Evolutionary conservation across 2,888 invertebrate species (phyloP).

Genomic region (Tinea pellionella): DNA sequence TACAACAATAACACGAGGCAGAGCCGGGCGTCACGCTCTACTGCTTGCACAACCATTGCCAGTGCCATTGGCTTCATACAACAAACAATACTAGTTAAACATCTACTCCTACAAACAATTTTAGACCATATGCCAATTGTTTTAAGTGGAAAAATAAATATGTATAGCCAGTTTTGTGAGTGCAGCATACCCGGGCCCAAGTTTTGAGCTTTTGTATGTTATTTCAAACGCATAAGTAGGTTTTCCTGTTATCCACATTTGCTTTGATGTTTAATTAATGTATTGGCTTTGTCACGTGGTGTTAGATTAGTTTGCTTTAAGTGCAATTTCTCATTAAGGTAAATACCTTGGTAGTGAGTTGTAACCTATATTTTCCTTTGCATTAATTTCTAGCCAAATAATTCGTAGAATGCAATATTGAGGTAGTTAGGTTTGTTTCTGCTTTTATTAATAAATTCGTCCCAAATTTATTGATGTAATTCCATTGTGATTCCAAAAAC

Average conservation of each 20-base stretch:
- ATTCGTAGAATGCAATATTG: too few species aligned
- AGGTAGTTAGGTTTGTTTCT: too few species aligned
- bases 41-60: conserved; percentile 8
- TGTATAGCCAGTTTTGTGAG: background rate
- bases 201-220: background rate
- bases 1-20: conserved; percentile 7
- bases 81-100: background rate
- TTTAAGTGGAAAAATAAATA: background rate
- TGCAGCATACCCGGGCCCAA: background rate
- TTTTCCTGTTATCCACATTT: background rate
- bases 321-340: background rate
- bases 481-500: too few species aligned
- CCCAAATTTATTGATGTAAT: too few species aligned
- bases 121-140: background rate
- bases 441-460: too few species aligned
- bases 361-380: too few species aligned
- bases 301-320: background rate
- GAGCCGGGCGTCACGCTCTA: background rate
- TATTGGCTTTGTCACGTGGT: background rate
- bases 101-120: background rate
- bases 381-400: too few species aligned
- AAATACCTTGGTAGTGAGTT: too few species aligned
- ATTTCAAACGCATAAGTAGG: background rate
- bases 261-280: background rate
- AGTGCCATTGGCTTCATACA: background rate